A percentile compares a stretch with the other conserved stretches of the same genome.
These are phyloP conservation scores for Leucophenga maculata DNA, from an alignment of 2,888 invertebrate genomes.

Conservation along the genomic window DNA sequence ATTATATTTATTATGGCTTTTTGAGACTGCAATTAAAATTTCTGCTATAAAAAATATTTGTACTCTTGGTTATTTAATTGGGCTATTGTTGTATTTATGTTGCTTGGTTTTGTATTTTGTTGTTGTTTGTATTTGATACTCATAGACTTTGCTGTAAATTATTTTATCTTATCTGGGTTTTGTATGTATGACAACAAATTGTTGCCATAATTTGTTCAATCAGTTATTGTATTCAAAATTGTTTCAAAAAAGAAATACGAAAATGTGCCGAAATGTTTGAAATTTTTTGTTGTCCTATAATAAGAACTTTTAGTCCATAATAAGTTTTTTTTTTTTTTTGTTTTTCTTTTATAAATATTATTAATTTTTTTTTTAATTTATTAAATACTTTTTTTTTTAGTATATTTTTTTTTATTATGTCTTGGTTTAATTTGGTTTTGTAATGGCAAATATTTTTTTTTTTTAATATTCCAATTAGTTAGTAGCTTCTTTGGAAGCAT, in stretches of 20 bases:
- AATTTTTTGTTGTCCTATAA: not conserved
- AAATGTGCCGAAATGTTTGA: conserved; percentile 1
- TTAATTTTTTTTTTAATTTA: not conserved
- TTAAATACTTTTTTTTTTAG: not conserved
- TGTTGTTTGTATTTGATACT: conserved; percentile 32
- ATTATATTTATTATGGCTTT: conserved; percentile 51
- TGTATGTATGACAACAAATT: not conserved
- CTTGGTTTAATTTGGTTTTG: not conserved
- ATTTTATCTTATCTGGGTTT: not conserved
- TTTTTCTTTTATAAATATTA: not conserved
- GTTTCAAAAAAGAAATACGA: not conserved
- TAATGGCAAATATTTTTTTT: conserved; percentile 38
- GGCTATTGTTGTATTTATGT: conserved; percentile 65
- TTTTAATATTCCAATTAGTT: not conserved
- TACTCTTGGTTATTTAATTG: conserved; percentile 72
- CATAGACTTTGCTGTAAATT: not conserved
- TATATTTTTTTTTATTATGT: conserved; percentile 22
- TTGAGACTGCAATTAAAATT: conserved; percentile 70
- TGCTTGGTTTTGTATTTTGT: conserved; percentile 41
- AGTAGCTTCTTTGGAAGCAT: not conserved
- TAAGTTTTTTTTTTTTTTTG: not conserved
- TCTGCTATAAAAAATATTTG: conserved; percentile 71
- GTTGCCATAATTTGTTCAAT: not conserved
- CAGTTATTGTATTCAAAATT: not conserved
- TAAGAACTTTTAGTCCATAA: conserved; percentile 4